A percentile compares a stretch with the other conserved stretches of the same genome.
These are phyloP conservation scores for Dunckerocampus dactyliophorus DNA, from an alignment of 2,113 vertebrate species.

Conservation along the genomic window DNA sequence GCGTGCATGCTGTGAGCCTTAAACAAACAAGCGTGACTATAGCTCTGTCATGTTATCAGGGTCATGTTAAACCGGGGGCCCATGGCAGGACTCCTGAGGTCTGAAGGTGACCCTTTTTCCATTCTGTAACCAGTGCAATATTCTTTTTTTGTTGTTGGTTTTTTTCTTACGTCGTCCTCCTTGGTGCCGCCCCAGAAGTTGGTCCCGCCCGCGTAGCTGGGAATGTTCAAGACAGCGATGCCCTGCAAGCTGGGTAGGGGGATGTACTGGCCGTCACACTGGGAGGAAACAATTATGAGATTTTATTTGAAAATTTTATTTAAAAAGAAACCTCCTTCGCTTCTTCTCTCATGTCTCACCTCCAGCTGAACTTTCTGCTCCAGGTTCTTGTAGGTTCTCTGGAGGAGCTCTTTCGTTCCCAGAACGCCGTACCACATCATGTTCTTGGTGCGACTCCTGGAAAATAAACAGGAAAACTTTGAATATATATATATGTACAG, in stretches of 20 bases:
- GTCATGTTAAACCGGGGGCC: slow-evolving; percentile 20
- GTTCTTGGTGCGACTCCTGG: slow-evolving; percentile 95
- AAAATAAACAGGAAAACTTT: slow-evolving; percentile 17
- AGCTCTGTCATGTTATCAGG: slow-evolving; percentile 14
- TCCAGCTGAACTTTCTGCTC: slow-evolving; percentile 97
- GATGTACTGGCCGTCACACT: slow-evolving; percentile 98
- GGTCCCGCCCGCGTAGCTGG: slow-evolving; percentile 95
- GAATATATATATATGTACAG: too few relatives aligned
- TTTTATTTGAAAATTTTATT: too few relatives aligned
- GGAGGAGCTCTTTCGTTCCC: slow-evolving; percentile 92
- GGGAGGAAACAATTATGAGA: slow-evolving; percentile 39
- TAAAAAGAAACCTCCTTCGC: neutral
- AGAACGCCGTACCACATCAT: slow-evolving; percentile 99
- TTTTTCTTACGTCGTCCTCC: slow-evolving; percentile 89
- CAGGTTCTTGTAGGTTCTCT: slow-evolving; percentile 96
- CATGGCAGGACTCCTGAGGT: neutral
- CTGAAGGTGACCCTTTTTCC: neutral
- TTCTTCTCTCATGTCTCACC: slow-evolving; percentile 65
- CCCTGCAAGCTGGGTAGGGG: slow-evolving; percentile 97
- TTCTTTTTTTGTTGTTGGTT: neutral
- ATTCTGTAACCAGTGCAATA: neutral
- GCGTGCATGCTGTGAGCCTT: slow-evolving; percentile 34
- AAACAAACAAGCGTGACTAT: slow-evolving; percentile 40
- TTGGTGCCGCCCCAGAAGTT: slow-evolving; percentile 99
- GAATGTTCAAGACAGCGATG: slow-evolving; percentile 95